Evolutionary conservation across 2,888 invertebrate species (phyloP).

Genomic region (Ischnus inquisitorius): DNA sequence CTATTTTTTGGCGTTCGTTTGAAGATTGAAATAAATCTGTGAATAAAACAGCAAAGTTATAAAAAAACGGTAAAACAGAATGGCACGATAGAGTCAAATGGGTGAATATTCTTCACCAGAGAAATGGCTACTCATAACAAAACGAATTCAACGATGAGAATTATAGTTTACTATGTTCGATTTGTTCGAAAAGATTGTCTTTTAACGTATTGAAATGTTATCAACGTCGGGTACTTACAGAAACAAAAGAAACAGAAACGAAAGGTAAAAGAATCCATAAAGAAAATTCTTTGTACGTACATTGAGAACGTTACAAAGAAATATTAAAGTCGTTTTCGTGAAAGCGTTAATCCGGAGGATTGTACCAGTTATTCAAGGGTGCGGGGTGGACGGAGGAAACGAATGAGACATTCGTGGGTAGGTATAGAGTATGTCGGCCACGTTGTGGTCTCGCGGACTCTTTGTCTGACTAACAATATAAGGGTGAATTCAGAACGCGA

Average conservation of each 20-base stretch:
- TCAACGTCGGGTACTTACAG: not conserved
- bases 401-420: conserved; percentile 58
- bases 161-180: not conserved
- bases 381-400: conserved; percentile 6
- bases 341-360: conserved; percentile 45
- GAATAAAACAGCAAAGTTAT: not conserved
- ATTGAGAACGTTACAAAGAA: not conserved
- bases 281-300: not conserved
- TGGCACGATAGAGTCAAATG: too few species aligned
- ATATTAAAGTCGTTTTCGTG: conserved; percentile 31
- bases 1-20: not conserved
- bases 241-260: not conserved
- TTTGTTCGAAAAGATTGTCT: not conserved
- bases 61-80: too few species aligned
- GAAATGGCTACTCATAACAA: too few species aligned
- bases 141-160: not conserved
- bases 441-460: conserved; percentile 77
- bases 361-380: conserved; percentile 53
- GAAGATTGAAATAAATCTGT: not conserved
- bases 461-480: conserved; percentile 84
- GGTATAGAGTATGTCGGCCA: conserved; percentile 74
- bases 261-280: not conserved
- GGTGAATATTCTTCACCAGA: too few species aligned
- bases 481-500: conserved; percentile 79
- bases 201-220: not conserved